Evolutionary conservation across 2,888 invertebrate species (phyloP).

Genomic region (Nemotelus nigrinus): DNA sequence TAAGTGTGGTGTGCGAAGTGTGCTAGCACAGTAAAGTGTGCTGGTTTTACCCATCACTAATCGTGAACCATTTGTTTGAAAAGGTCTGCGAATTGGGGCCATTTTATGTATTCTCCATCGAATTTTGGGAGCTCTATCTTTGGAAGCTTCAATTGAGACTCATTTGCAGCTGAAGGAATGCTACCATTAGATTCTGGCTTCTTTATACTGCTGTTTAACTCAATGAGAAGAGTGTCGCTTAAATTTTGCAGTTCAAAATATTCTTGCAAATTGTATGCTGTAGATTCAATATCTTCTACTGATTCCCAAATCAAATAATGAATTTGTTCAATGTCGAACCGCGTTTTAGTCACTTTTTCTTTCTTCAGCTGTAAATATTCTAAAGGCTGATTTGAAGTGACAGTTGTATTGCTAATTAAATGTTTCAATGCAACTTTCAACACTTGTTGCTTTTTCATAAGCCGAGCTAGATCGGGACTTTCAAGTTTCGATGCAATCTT

Average conservation of each 20-base stretch:
- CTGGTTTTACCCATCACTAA: too few species aligned
- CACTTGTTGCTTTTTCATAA: neutral
- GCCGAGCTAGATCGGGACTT: too few species aligned
- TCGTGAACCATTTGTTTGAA: conserved; percentile 26
- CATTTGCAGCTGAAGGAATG: neutral
- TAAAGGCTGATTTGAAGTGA: neutral
- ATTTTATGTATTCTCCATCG: conserved; percentile 19
- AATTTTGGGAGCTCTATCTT: conserved; percentile 27
- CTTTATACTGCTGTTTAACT: neutral
- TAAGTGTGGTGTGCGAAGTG: too few species aligned
- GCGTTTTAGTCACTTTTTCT: neutral
- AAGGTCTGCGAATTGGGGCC: conserved; percentile 27
- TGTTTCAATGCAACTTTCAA: neutral
- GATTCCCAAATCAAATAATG: neutral
- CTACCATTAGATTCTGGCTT: neutral
- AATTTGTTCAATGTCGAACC: neutral
- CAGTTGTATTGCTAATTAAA: neutral
- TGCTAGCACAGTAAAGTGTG: too few species aligned
- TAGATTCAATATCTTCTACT: neutral
- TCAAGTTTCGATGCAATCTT: too few species aligned
- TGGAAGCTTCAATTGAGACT: conserved; percentile 12
- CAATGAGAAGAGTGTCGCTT: neutral
- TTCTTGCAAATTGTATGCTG: neutral
- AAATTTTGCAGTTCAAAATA: neutral
- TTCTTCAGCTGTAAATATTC: neutral